phyloP scores from a whole-genome alignment of 2,888 invertebrate genomes.

The Pachymerium ferrugineum region DNA sequence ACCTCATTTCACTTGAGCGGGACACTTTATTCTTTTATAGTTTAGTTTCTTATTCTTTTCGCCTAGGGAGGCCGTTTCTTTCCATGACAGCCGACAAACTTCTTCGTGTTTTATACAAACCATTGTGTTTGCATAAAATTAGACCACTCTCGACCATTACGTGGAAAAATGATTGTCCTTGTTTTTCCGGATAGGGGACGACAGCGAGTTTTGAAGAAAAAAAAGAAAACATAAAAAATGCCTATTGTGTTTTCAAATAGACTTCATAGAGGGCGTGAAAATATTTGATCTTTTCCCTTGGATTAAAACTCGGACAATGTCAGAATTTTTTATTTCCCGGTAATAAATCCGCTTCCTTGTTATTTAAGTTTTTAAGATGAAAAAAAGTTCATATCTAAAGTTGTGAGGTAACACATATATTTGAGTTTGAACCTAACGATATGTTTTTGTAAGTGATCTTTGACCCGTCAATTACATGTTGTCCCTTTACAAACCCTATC shows the following conservation, averaged over 20 bases:
- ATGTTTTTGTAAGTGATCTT: not conserved
- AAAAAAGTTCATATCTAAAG: not conserved
- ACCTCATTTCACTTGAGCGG: conserved; percentile 1
- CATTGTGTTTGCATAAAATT: not conserved
- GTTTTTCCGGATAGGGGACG: not conserved
- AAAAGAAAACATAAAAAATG: no score
- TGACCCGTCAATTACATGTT: not conserved
- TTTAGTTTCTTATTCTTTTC: conserved; percentile 7
- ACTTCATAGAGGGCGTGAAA: no score
- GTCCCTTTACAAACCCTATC: not conserved
- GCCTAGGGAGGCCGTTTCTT: conserved; percentile 2
- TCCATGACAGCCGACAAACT: not conserved
- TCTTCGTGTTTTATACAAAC: not conserved
- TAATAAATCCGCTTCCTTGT: not conserved
- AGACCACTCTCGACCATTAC: not conserved
- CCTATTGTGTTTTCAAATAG: not conserved
- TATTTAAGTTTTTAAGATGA: not conserved
- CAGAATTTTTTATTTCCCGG: not conserved
- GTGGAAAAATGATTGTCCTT: not conserved
- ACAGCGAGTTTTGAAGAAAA: no score
- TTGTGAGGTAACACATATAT: not conserved
- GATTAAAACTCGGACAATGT: no score
- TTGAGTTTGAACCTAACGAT: not conserved
- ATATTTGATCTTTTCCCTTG: no score
- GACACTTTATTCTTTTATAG: conserved; percentile 8